Evolutionary conservation across 1,140 invertebrate genomes (phyloP), one percentile per base, ranked within the genome.

Genomic region (Zaprionus kolodkinae): DNA sequence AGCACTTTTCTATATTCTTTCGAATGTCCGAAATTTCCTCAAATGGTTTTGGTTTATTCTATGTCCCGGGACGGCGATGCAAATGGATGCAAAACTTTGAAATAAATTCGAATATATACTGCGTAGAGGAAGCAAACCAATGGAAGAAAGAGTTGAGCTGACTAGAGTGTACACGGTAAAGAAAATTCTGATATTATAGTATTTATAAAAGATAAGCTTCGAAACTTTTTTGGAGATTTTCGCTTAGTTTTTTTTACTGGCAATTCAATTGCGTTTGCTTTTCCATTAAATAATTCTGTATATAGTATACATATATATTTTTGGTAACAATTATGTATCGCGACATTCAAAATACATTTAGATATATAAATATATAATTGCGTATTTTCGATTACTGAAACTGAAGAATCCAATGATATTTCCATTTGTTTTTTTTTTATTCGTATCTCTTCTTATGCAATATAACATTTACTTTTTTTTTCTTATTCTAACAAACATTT

Each of bases 401-500:
- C 43, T 27, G 54, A 72, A 30, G 27, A 80, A 81, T 68, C 65
- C 66, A 65, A 74, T 69, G 45, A 48, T 65, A 30, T 45, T 43
- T 40, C 12, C 21, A 17, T 61, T 52, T 59, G 25, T 33, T 17
- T 54, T 30, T 56, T 33, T 17, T 54, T 30, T 56, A n/a, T 54
- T 62, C 40, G 10, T 33, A 33, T 52, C 48, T 25, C 17, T 9
- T 56, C 66, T 76, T 84, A 78, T 65, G 63, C 60, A 69, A 69
- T 69, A 78, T 81, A 81, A 86, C 61, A 70, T 81, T 79, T 79
- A 78, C 78, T 75, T 72, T 54, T 48, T 36, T n/a, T 21, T 21
- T 21, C 75, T 85, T 85, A 72, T 27, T 52, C 82, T 86, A 85
- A 81, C 66, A 85, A 85, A 56, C 45, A 50, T 50, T 54, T 76